A percentile compares a stretch with the other conserved stretches of the same genome.
These are phyloP conservation scores for Ooceraea biroi DNA, from an alignment of 1,140 invertebrate genomes.

Conservation along the genomic window DNA sequence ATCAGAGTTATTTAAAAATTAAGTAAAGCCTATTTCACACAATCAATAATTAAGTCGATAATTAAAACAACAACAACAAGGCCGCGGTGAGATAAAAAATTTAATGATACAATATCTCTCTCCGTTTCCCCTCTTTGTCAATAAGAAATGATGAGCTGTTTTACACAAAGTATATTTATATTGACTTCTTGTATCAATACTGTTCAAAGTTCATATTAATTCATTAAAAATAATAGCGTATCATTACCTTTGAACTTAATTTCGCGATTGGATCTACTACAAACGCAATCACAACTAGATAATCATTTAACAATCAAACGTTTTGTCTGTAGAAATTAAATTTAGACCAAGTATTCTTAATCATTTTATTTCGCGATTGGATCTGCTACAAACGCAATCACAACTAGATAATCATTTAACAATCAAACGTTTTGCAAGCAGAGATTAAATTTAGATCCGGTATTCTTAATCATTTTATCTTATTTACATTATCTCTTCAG, in stretches of 20 bases:
- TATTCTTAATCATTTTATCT: neutral
- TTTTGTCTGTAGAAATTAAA: no score
- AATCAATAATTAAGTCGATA: neutral
- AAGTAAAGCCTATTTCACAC: no score
- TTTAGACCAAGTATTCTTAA: no score
- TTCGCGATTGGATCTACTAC: no score
- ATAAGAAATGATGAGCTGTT: neutral
- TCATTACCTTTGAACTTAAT: no score
- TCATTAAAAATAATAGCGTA: no score
- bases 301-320: no score
- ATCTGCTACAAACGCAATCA: neutral
- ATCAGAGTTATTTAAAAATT: no score
- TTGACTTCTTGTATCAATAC: neutral
- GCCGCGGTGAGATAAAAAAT: neutral
- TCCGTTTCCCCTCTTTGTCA: no score
- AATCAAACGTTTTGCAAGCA: neutral
- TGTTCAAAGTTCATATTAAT: no score
- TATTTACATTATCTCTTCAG: neutral
- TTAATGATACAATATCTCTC: slow-evolving; percentile 24
- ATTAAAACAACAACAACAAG: neutral
- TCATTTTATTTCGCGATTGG: no score
- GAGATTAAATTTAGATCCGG: neutral
- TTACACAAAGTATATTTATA: neutral
- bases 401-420: neutral
- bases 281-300: no score